Evolutionary conservation across 2,888 invertebrate species (phyloP).

Genomic region (Tricholauxania praeusta): DNA sequence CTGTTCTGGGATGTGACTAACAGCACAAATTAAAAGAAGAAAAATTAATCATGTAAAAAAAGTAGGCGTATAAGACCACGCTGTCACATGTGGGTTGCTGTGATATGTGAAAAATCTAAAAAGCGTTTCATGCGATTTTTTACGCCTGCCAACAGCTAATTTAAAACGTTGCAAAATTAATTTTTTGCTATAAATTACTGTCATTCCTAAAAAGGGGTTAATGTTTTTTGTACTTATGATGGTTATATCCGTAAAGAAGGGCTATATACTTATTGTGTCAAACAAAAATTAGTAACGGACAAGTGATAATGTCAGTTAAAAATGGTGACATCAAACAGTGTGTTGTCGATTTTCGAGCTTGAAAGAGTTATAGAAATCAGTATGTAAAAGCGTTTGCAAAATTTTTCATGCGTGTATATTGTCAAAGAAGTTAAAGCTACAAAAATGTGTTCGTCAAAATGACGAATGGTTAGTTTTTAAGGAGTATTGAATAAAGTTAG

Average conservation of each 20-base stretch:
- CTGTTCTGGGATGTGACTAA: no score
- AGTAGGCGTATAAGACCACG: no score
- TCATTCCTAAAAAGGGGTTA: background rate
- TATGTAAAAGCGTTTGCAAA: background rate
- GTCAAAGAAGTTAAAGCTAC: no score
- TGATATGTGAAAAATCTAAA: background rate
- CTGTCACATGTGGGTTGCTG: background rate
- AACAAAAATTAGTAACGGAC: conserved; percentile 5
- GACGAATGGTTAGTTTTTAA: no score
- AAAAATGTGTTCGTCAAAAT: no score
- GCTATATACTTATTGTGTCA: background rate
- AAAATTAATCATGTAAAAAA: no score
- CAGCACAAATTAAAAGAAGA: no score
- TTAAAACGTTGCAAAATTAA: background rate
- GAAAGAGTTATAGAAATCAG: background rate
- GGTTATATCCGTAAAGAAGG: background rate
- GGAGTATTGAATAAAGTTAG: no score
- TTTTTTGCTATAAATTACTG: background rate
- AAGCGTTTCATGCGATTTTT: no score
- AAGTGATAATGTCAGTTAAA: conserved; percentile 10
- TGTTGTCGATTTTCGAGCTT: no score
- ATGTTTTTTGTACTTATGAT: background rate
- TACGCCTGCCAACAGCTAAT: background rate
- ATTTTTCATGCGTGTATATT: no score
- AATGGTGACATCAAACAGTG: background rate